Base-by-base conservation (phyloP, 2,113 vertebrate species). In the Esox niger region DNA sequence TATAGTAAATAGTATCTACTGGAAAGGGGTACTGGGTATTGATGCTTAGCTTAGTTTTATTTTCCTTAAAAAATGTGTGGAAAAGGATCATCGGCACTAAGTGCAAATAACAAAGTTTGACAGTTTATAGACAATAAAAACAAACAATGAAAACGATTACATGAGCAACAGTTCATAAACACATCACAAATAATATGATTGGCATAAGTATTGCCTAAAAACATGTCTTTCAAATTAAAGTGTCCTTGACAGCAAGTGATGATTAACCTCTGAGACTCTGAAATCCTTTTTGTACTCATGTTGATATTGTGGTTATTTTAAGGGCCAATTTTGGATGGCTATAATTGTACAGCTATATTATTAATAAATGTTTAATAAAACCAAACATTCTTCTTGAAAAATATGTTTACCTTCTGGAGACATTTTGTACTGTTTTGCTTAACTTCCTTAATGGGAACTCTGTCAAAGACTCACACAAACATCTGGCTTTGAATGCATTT, bases 281-380 rank as follows among this genome's bases (percentile, higher is more conserved):
- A 64, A 27, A 52, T 52, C 67, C 80, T 70, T 80, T 84, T 87
- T 85, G 68, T 87, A 84, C 68, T 74, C 92, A 73, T 81, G 75
- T 71, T 74, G 66, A 82, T 92, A 90, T 85, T 92, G 92, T 94
- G 92, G 82, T 94, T 94, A 92, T 90, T 85, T 84, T 75, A 66
- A 68, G 77, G 64, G 75, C 56, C 90, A 89, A 88, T 95, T 95
- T 95, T 94, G 82, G 94, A 94, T 92, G 86, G 85, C 92, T 94
- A 88, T 80, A 92, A 89, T 90, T 95, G 92, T 95, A 95, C 89
- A 95, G 87, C 87, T 90, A 90, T 91, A 84, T 86, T 94, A 93
- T 95, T 93, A 92, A 93, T 95, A 94, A 93, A 93, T 95, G 94
- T 95, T 95, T 95, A 95, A 94, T 95, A 95, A 86, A 80, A 79